Evolutionary conservation across 2,797 vertebrate species (phyloP), one percentile per base, ranked within the genome.

Genomic region (Cyclura pinguis): DNA sequence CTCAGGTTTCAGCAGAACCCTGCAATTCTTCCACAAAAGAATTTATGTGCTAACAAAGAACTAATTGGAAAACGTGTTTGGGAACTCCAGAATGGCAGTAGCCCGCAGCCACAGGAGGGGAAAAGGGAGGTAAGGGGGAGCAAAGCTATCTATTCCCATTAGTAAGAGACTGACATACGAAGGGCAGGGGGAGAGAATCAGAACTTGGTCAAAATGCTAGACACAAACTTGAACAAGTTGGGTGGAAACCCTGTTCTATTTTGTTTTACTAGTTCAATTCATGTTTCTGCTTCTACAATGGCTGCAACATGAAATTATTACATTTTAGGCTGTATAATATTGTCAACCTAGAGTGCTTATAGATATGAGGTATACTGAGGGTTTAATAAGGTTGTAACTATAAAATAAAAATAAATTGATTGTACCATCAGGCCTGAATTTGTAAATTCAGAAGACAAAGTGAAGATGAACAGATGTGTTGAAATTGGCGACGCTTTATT

Each of bases 1-100:
- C 93, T 95, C 96, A 92, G 90, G 92, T 92, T 94, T 91, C 88
- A 42, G 91, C 80, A 87, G 93, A 94, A 94, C 29, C 57, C 42
- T 3, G 10, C 85, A 59, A 76, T 76, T 52, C 80, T 64, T 93
- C 91, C 93, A 96, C 95, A 91, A 81, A 92, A 92, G 74, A 85
- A 90, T 89, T 38, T 89, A 87, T 89, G 73, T 92, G 69, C 77
- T 29, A 94, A 62, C 80, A 89, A 93, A 85, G 69, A 91, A 86
- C 0, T 42, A 32, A 92, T 89, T 86, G 91, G 88, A 88, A 95
- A 94, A 88, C 89, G 78, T 0, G 69, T 42, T 91, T 82, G 72
- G 35, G 69, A 83, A 93, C 86, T 77, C 88, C 81, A 7, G 1
- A 64, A 78, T 0, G 0, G 81, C 73, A 35, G 77, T 84, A 67